A percentile compares a stretch with the other conserved stretches of the same genome.
Evolutionary conservation across 2,113 vertebrate species (phyloP).

Genomic region (Oplegnathus fasciatus): DNA sequence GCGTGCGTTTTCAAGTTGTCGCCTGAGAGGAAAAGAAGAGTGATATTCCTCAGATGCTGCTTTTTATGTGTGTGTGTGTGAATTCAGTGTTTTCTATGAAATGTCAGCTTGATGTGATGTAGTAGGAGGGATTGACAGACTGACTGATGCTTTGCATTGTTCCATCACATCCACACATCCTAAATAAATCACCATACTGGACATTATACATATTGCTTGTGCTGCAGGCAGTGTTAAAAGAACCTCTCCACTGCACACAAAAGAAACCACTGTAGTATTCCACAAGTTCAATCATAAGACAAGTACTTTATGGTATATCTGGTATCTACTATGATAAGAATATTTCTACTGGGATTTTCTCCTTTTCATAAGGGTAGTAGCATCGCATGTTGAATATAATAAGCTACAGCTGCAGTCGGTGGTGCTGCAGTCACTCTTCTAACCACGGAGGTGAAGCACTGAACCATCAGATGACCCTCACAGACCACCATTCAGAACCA

Average conservation of each 20-base stretch:
- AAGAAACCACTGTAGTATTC: neutral
- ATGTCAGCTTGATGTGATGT: constrained; percentile 31
- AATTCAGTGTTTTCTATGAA: constrained; percentile 14
- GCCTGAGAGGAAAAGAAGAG: neutral
- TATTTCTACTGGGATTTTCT: neutral
- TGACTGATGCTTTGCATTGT: constrained; percentile 25
- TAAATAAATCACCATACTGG: constrained; percentile 9
- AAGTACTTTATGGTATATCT: neutral
- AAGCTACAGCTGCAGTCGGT: constrained; percentile 12
- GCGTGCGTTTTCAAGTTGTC: constrained; percentile 55
- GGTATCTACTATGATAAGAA: neutral
- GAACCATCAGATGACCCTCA: constrained; percentile 11
- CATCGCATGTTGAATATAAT: neutral
- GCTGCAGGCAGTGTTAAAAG: constrained; percentile 1
- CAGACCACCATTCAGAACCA: neutral
- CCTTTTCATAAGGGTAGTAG: neutral
- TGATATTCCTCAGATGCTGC: neutral
- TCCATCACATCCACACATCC: constrained; percentile 21
- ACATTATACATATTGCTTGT: neutral
- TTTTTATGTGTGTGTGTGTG: constrained; percentile 6
- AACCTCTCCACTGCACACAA: neutral
- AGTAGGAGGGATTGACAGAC: constrained; percentile 4
- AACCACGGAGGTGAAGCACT: neutral
- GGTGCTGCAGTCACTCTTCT: constrained; percentile 28
- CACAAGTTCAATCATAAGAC: neutral